phyloP scores from a whole-genome alignment of 64 coral and sea anemone species.

The Catalaphyllia jardinei region DNA sequence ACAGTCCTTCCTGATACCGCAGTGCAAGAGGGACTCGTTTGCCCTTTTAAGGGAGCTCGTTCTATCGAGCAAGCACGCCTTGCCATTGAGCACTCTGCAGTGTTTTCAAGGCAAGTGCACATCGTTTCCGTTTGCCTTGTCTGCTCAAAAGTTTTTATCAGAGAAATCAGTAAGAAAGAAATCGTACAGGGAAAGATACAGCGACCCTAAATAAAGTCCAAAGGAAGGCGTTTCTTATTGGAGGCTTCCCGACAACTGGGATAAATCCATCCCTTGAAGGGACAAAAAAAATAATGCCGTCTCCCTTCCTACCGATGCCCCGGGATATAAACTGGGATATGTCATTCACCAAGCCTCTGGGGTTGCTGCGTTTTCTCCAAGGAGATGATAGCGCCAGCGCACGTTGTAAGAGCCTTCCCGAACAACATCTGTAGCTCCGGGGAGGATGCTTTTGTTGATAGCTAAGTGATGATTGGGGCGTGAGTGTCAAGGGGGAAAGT shows the following conservation, averaged over 20 bases:
- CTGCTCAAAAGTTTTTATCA: slow-evolving; percentile 45
- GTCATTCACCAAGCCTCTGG: slow-evolving; percentile 7
- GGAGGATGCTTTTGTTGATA: slow-evolving; percentile 42
- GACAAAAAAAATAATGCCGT: slow-evolving; percentile 38
- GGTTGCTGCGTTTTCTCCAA: background rate
- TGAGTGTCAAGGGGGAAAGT: slow-evolving; percentile 17
- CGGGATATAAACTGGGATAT: slow-evolving; percentile 29
- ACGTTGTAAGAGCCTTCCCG: slow-evolving; percentile 18
- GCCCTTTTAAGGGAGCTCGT: background rate
- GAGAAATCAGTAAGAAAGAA: slow-evolving; percentile 18
- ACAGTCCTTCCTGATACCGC: background rate
- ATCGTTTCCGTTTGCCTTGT: slow-evolving; percentile 32
- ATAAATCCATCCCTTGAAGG: slow-evolving; percentile 29
- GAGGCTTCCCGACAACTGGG: slow-evolving; percentile 48
- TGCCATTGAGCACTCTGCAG: background rate
- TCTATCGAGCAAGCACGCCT: background rate
- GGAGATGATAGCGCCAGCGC: slow-evolving; percentile 23
- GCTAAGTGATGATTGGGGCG: slow-evolving; percentile 13
- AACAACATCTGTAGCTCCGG: background rate
- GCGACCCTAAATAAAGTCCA: background rate
- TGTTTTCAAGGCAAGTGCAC: slow-evolving; percentile 17
- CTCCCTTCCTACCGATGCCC: slow-evolving; percentile 19
- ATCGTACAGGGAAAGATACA: background rate
- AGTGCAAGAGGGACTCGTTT: background rate
- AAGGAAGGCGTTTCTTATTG: slow-evolving; percentile 33